Percentiles rank a stretch among this genome's conserved stretches.
These are phyloP conservation scores for Dipodomys merriami DNA, from an alignment of 2,113 vertebrate genomes.

Conservation along the genomic window DNA sequence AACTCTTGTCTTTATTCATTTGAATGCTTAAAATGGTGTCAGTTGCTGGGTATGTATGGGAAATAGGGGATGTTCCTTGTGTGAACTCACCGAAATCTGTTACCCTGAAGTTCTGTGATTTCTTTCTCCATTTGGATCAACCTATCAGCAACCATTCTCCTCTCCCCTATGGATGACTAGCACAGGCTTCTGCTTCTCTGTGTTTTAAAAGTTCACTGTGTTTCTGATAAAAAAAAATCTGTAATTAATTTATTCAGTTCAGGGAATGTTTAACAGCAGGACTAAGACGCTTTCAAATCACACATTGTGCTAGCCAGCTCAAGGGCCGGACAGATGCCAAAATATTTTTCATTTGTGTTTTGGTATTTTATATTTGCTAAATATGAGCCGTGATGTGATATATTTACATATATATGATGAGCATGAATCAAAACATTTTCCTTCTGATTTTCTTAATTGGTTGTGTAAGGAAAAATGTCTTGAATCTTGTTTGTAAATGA, in stretches of 20 bases:
- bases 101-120: background rate
- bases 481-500: conserved; percentile 81
- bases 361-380: conserved; percentile 78
- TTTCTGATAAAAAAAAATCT: conserved; percentile 64
- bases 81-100: background rate
- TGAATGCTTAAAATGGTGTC: background rate
- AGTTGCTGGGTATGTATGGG: background rate
- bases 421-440: conserved; percentile 82
- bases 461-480: conserved; percentile 79
- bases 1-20: background rate
- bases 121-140: background rate
- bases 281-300: conserved; percentile 62
- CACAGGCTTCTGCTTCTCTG: background rate
- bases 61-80: background rate
- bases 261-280: conserved; percentile 72
- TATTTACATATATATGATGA: conserved; percentile 82
- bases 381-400: conserved; percentile 74
- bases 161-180: background rate
- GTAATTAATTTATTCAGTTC: conserved; percentile 79
- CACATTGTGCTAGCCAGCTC: conserved; percentile 67
- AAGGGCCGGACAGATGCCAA: conserved; percentile 73
- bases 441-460: conserved; percentile 80
- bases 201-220: conserved; percentile 62
- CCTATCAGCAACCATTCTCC: background rate
- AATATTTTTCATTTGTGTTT: conserved; percentile 79